Evolutionary conservation across 1,140 invertebrate species (phyloP), one percentile per base, ranked within the genome.

Genomic region (Diachasma alloeum): DNA sequence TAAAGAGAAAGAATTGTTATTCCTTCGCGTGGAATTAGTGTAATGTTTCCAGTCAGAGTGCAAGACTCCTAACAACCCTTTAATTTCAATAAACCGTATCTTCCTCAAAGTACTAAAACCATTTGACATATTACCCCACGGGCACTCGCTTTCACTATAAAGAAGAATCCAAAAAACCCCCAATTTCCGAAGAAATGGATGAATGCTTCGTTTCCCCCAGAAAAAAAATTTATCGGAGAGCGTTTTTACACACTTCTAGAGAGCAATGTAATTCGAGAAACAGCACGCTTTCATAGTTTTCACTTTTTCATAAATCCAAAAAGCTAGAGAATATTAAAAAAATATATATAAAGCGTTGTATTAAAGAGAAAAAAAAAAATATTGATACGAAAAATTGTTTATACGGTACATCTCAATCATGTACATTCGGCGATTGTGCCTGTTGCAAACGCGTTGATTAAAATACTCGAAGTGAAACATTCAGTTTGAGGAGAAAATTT

Each of bases 141-240:
- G 24, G 44, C 44, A 72, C 46, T 31, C 24, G 70, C 70, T 72
- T 72, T 53, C 22, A 9, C 44, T 10, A 53, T 53, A 72, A 53
- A 53, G 36, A 72, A 53, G 9, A 72, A 71, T 31, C 6, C 15
- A 46, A 31, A 71, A 22, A 22, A n/a, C 44, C 67, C 26, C 15
- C n/a, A 19, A 68, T 36, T 46, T 46, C n/a, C 17, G 13, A 26
- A 72, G 53, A 15, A 72, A 81, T 79, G 78, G 79, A 82, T 83
- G 83, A 83, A 83, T 68, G 72, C 44, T 63, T 72, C 69, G 36
- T 56, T 71, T 37, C 17, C 22, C 26, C 46, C 42, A 48, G 71
- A 72, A 73, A 76, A 59, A 79, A 68, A 46, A 53, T 73, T 42
- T 74, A 78, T 72, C 63, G 56, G 53, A 71, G 73, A 74, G 56